Conservation (phyloP, 1,140 invertebrate species). For the Ladona fulva region DNA sequence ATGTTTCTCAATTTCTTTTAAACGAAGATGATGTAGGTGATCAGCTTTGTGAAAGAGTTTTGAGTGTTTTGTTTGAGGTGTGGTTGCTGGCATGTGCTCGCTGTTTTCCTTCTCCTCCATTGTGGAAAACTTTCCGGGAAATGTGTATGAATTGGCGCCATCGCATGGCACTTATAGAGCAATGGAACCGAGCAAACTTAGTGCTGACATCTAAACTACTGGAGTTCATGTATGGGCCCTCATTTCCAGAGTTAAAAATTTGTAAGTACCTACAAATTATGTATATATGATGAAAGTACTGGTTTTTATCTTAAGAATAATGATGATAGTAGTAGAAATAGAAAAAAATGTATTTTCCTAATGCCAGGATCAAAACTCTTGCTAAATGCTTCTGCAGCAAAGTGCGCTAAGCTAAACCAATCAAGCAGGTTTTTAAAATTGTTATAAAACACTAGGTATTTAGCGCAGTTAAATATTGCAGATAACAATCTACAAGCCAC, state of each 20-base stretch:
- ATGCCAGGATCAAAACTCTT: too few relatives aligned
- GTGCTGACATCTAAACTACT: conserved; percentile 76
- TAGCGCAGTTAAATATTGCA: too few relatives aligned
- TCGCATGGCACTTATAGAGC: conserved; percentile 79
- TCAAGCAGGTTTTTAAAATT: too few relatives aligned
- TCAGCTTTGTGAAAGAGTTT: conserved; percentile 85
- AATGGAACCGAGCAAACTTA: conserved; percentile 91
- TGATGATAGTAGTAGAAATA: too few relatives aligned
- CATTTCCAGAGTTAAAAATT: conserved; percentile 77
- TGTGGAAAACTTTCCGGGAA: conserved; percentile 93
- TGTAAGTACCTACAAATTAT: conserved; percentile 54
- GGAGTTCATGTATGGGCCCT: conserved; percentile 79
- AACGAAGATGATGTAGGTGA: conserved; percentile 78
- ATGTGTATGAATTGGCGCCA: conserved; percentile 90
- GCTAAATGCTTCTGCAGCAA: too few relatives aligned
- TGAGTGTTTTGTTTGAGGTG: conserved; percentile 89
- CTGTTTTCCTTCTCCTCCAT: conserved; percentile 83
- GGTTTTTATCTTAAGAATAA: too few relatives aligned
- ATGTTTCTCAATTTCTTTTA: neutral
- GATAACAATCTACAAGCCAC: too few relatives aligned
- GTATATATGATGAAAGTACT: too few relatives aligned
- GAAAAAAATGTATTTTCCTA: too few relatives aligned
- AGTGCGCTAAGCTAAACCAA: too few relatives aligned
- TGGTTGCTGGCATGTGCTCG: conserved; percentile 87
- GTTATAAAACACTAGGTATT: too few relatives aligned